These are phyloP conservation scores for Acrobasis suavella DNA, from an alignment of 2,888 invertebrate species.

Conservation along the genomic window DNA sequence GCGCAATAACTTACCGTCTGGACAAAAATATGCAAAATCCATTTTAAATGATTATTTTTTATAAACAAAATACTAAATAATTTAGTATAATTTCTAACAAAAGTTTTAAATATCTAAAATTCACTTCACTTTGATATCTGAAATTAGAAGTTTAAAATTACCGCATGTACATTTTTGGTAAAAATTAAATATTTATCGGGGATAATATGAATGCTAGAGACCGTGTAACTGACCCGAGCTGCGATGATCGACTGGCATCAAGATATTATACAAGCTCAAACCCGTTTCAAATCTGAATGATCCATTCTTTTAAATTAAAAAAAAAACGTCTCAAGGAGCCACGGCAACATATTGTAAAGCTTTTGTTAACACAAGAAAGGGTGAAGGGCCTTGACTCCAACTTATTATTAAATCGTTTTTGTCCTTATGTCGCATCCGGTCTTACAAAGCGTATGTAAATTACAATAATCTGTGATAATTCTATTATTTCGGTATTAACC, in stretches of 20 bases:
- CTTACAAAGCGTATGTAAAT: slow-evolving; percentile 78
- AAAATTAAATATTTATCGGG: neutral
- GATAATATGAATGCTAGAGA: slow-evolving; percentile 1
- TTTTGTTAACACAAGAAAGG: slow-evolving; percentile 76
- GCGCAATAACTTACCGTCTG: neutral
- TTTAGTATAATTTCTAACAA: neutral
- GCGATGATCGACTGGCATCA: slow-evolving; percentile 74
- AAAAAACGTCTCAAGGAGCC: slow-evolving; percentile 55
- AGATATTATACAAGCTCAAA: slow-evolving; percentile 59
- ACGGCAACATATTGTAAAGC: slow-evolving; percentile 78
- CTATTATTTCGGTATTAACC: slow-evolving; percentile 75
- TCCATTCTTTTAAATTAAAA: slow-evolving; percentile 72
- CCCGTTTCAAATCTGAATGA: slow-evolving; percentile 77
- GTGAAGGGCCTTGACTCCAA: slow-evolving; percentile 74
- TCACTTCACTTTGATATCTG: neutral
- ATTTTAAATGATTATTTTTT: neutral
- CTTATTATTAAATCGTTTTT: slow-evolving; percentile 82
- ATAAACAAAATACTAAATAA: too few species aligned
- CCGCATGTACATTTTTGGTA: neutral
- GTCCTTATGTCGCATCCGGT: slow-evolving; percentile 78
- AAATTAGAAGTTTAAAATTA: neutral
- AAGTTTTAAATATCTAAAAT: neutral
- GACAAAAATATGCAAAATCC: neutral
- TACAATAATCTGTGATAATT: slow-evolving; percentile 80
- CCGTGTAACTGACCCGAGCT: slow-evolving; percentile 63